These are phyloP conservation scores for Ptychodera flava DNA, from an alignment of 35 echinoderm and acorn worm genomes.

Conservation along the genomic window DNA sequence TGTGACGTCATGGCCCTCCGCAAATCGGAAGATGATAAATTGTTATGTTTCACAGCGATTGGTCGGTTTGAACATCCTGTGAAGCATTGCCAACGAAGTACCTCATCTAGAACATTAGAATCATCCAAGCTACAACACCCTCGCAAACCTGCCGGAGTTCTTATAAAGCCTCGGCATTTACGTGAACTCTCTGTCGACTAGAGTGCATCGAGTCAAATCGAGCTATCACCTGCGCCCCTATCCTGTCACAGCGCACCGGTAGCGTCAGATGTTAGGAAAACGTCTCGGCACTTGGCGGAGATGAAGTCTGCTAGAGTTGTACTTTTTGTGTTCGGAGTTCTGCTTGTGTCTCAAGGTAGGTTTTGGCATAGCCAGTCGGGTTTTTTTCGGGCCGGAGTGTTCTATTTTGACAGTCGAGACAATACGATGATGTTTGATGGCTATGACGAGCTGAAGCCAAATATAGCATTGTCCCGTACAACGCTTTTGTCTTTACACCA, in stretches of 20 bases:
- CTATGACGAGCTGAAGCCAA: too few relatives aligned
- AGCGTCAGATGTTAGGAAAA: too few relatives aligned
- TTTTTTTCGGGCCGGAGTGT: too few relatives aligned
- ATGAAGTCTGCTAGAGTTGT: not conserved
- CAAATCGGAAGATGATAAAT: not conserved
- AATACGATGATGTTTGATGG: too few relatives aligned
- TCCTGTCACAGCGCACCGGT: not conserved
- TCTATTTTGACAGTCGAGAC: too few relatives aligned
- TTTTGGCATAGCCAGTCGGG: too few relatives aligned
- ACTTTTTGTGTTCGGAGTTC: not conserved
- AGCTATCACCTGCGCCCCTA: not conserved
- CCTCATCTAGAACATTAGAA: not conserved
- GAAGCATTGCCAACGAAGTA: not conserved
- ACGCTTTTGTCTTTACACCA: too few relatives aligned
- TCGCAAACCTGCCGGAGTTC: too few relatives aligned
- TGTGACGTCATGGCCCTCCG: not conserved
- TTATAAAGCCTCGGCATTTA: not conserved
- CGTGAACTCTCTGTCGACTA: not conserved
- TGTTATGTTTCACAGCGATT: not conserved
- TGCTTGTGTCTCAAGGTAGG: not conserved
- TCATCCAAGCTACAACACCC: too few relatives aligned
- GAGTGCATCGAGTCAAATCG: not conserved
- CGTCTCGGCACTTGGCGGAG: too few relatives aligned
- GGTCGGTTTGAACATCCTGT: not conserved
- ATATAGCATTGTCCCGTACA: too few relatives aligned